Evolutionary conservation across 2,797 vertebrate genomes (phyloP), one percentile per base, ranked within the genome.

Genomic region (Rhynchonycteris naso): DNA sequence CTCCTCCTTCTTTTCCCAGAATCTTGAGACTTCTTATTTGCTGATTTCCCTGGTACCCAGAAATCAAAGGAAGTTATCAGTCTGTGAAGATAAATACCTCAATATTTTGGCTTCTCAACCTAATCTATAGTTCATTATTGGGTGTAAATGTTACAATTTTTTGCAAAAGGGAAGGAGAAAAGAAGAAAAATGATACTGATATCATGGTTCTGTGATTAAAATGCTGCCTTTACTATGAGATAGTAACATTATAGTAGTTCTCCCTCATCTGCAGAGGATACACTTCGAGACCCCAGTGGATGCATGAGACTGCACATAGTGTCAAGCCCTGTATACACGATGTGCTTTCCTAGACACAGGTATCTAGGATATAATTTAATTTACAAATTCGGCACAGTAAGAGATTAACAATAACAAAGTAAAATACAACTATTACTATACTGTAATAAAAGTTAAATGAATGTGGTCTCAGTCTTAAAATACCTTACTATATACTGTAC

Each of bases 21-120:
- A n/a, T 78, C 59, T 68, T 68, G 35, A 88, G 24, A 21, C 61
- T 84, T 61, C 69, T 78, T 43, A 71, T 56, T 50, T 52, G 7
- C 63, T n/a, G 35, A 7, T 28, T 78, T 91, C 61, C 79, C 50
- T 85, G 38, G 74, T 75, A 16, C 50, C 75, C 56, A 88, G 61
- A 95, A 65, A 61, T 82, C 87, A 93, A 75, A 93, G 28, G 35
- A 38, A 92, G 50, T 92, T 16, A 22, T 63, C 43, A 93, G 38
- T 16, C 66, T 56, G 28, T 88, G 35, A 59, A 94, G 61, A 87
- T 75, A 26, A 82, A 63, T 35, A 76, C 43, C 50, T 95, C 61
- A 47, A 12, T 63, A 56, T 63, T 93, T 85, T 78, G 85, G 66
- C 35, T 66, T 65, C 47, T 86, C 54, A 72, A 84, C 33, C 58